Percentiles rank a stretch among this genome's conserved stretches.
phyloP scores from a whole-genome alignment of 2,797 vertebrate genomes.

The Notolepis coatsorum region DNA sequence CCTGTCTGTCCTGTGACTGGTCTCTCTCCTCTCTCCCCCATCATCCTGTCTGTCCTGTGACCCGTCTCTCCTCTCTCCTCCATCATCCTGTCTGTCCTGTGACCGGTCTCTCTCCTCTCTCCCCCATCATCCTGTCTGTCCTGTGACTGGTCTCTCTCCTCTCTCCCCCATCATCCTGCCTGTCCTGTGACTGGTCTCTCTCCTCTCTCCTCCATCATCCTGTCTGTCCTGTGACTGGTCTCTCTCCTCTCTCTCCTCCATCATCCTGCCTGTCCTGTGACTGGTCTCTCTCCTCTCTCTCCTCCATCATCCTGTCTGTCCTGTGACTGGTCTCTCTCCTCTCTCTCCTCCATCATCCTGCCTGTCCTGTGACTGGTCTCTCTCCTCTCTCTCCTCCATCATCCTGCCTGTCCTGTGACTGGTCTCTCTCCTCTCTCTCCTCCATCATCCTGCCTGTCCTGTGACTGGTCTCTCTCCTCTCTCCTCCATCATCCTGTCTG shows the following conservation, averaged over 20 bases:
- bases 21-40: too few species aligned
- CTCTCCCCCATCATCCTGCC: too few species aligned
- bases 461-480: slow-evolving; percentile 2
- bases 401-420: slow-evolving; percentile 6
- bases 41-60: slow-evolving; percentile 7
- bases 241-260: too few species aligned
- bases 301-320: too few species aligned
- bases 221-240: slow-evolving; percentile 4
- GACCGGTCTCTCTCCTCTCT: slow-evolving; percentile 1
- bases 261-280: slow-evolving; percentile 7
- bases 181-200: slow-evolving; percentile 4
- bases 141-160: not conserved
- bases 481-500: too few species aligned
- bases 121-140: too few species aligned
- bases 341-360: too few species aligned
- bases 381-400: too few species aligned
- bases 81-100: too few species aligned
- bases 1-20: slow-evolving; percentile 5
- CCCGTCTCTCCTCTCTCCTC: not conserved
- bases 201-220: too few species aligned
- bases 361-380: slow-evolving; percentile 4
- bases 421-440: not conserved
- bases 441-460: too few species aligned
- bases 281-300: not conserved
- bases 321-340: slow-evolving; percentile 1